These are phyloP conservation scores for Channa maculata DNA, from an alignment of 2,113 vertebrate genomes.

Conservation along the genomic window DNA sequence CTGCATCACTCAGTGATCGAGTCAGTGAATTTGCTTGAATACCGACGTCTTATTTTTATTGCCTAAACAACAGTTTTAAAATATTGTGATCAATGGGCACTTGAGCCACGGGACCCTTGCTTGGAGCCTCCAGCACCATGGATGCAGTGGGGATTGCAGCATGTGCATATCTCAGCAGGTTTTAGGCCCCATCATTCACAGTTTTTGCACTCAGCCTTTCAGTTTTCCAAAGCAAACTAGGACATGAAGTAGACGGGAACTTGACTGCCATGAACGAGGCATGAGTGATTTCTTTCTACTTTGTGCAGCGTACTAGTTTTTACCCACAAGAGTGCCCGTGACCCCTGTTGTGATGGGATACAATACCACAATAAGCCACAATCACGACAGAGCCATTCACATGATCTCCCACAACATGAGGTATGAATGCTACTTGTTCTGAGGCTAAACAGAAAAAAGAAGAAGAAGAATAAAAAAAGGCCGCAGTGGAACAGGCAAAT, in stretches of 20 bases:
- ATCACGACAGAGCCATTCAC: constrained; percentile 10
- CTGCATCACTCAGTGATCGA: neutral
- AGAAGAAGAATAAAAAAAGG: neutral
- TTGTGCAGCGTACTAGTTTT: constrained; percentile 58
- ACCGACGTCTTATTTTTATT: constrained; percentile 8
- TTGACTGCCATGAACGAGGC: constrained; percentile 3
- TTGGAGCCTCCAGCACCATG: neutral
- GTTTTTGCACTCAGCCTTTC: neutral
- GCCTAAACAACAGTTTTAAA: neutral
- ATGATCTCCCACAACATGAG: constrained; percentile 9
- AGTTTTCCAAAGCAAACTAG: constrained; percentile 10
- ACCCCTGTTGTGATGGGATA: constrained; percentile 53
- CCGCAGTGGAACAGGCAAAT: constrained; percentile 41
- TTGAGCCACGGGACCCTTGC: neutral
- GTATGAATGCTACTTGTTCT: constrained; percentile 17
- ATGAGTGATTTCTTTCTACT: constrained; percentile 48
- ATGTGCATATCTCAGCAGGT: constrained; percentile 6
- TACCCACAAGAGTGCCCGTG: constrained; percentile 52
- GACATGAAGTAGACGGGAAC: constrained; percentile 5
- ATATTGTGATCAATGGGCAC: neutral
- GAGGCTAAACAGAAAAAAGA: neutral
- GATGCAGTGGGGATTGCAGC: neutral
- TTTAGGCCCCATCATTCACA: constrained; percentile 5
- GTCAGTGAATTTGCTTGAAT: constrained; percentile 8
- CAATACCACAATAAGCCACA: constrained; percentile 50